phyloP scores from a whole-genome alignment of 1,140 invertebrate genomes.

The Aphelenchoides avenae region DNA sequence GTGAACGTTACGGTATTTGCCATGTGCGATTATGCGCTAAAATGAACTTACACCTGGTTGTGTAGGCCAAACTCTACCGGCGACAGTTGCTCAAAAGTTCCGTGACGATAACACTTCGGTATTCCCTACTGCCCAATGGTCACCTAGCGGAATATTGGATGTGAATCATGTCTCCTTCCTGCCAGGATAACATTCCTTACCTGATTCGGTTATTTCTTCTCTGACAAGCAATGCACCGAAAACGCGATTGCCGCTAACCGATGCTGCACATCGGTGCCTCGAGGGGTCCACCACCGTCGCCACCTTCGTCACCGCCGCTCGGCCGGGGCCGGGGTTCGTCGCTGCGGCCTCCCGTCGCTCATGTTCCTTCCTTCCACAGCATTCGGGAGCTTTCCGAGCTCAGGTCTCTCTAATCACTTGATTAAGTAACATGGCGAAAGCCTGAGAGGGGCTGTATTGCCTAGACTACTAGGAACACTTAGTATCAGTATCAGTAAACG shows the following conservation, averaged over 20 bases:
- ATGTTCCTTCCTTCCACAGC: constrained; percentile 8
- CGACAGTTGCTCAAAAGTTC: no score
- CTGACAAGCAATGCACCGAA: not conserved
- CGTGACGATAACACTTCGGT: no score
- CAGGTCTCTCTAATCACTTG: constrained; percentile 1
- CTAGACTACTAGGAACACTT: not conserved
- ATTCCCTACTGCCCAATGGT: no score
- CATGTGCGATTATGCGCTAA: no score
- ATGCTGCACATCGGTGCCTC: not conserved
- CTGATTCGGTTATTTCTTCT: not conserved
- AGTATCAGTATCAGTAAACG: not conserved
- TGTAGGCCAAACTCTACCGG: no score
- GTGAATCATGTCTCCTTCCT: no score
- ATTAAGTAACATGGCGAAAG: not conserved
- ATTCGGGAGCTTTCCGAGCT: constrained; percentile 18
- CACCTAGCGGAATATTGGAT: no score
- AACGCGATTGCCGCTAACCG: not conserved
- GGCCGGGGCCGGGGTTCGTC: not conserved
- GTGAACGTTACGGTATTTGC: no score
- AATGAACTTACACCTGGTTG: no score
- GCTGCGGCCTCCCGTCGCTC: not conserved
- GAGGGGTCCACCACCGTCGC: constrained; percentile 3
- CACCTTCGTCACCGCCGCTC: constrained; percentile 4
- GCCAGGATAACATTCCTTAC: no score
- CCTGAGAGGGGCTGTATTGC: not conserved